A percentile compares a stretch with the other conserved stretches of the same genome.
Evolutionary conservation across 2,888 invertebrate genomes (phyloP).

Genomic region (Hydrotaea cyrtoneurina): DNA sequence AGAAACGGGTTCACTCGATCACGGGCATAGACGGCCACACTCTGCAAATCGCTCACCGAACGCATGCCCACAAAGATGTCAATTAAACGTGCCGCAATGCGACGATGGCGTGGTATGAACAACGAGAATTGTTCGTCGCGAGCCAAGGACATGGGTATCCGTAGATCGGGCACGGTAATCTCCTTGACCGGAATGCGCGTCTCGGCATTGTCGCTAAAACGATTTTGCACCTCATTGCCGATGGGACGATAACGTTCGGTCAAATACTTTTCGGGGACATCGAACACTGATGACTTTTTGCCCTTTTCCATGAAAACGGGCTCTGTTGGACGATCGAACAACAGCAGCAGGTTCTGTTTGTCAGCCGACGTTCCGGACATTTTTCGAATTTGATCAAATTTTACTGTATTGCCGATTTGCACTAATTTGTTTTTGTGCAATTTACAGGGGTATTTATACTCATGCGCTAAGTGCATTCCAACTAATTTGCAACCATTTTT

Average conservation of each 20-base stretch:
- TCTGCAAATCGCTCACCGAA: constrained; percentile 85
- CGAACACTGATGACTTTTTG: constrained; percentile 83
- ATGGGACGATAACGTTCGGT: constrained; percentile 82
- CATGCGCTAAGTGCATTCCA: not conserved
- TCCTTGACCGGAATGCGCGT: constrained; percentile 83
- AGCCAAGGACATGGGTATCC: constrained; percentile 83
- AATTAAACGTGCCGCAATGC: constrained; percentile 85
- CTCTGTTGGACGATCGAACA: constrained; percentile 89
- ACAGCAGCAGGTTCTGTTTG: constrained; percentile 69
- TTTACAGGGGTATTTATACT: not conserved
- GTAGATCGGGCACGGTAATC: constrained; percentile 85
- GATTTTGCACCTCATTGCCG: constrained; percentile 82
- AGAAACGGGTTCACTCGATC: constrained; percentile 89
- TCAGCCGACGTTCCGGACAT: not conserved
- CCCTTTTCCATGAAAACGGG: constrained; percentile 90
- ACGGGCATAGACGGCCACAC: constrained; percentile 86
- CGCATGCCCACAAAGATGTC: constrained; percentile 87
- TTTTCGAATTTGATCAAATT: not conserved
- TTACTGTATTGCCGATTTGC: not conserved
- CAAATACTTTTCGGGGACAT: constrained; percentile 84
- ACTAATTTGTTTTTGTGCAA: not conserved
- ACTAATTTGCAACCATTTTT: no score
- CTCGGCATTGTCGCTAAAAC: constrained; percentile 83
- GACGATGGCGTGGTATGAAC: constrained; percentile 86
- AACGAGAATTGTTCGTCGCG: constrained; percentile 86